These are phyloP conservation scores for Globodera ellingtonae DNA, from an alignment of 1,140 invertebrate genomes.

Conservation along the genomic window DNA sequence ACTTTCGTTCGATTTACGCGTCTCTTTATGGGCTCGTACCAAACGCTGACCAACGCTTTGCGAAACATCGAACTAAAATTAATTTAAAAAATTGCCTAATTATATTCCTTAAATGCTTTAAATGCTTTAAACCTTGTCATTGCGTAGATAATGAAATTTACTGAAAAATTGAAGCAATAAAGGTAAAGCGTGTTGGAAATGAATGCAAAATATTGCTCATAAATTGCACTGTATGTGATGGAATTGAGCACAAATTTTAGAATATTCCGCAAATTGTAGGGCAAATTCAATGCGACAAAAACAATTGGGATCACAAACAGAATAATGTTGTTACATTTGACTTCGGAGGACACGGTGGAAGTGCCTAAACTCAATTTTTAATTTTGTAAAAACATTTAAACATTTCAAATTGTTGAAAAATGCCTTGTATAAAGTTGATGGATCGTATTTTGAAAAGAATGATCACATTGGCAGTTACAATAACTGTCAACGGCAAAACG, in stretches of 20 bases:
- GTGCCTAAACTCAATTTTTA: background rate
- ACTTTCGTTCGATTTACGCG: background rate
- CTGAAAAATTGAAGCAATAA: constrained; percentile 18
- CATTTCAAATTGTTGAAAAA: background rate
- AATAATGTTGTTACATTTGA: constrained; percentile 8
- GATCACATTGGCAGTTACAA: constrained; percentile 13
- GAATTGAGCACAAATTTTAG: constrained; percentile 9
- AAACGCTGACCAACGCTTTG: background rate
- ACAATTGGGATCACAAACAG: constrained; percentile 21
- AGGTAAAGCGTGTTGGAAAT: background rate
- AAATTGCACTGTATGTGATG: background rate
- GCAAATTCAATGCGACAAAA: constrained; percentile 20
- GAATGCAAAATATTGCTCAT: background rate
- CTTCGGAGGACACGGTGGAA: constrained; percentile 11
- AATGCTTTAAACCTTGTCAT: constrained; percentile 4
- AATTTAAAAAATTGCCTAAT: background rate
- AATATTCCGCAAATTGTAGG: constrained; percentile 19
- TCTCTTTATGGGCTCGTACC: background rate
- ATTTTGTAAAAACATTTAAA: background rate
- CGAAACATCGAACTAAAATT: constrained; percentile 4
- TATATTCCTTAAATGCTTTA: background rate
- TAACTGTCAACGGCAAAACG: constrained; percentile 11
- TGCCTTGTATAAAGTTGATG: constrained; percentile 9
- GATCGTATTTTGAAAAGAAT: constrained; percentile 13
- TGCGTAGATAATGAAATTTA: constrained; percentile 23